Base-by-base conservation (phyloP, 2,888 invertebrate genomes). In the Globia sparganii region DNA sequence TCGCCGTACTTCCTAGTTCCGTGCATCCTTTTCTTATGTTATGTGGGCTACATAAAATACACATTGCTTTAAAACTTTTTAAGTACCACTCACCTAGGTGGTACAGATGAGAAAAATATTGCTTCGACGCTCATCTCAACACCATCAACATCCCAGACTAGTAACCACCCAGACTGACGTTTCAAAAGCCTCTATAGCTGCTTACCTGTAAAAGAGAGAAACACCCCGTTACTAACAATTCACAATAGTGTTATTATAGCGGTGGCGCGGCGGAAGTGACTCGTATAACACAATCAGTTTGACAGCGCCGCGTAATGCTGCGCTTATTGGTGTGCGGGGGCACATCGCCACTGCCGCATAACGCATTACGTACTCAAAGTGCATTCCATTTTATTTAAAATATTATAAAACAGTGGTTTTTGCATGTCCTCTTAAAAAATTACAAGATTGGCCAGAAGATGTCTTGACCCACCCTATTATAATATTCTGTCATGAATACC, bases 201-300 rank as follows among this genome's bases (percentile, higher is more conserved):
- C 25, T 83, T 85, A 81, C 70, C 70, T 75, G 58, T 40, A 68
- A 76, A 65, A 75, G 9, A 59, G 31, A 46, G 49, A 53, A 58
- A 21, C 56, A 9, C 18, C 25, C 21, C 37, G 37, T 82, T 40
- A 67, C 0, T 15, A 34, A 58, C n/a, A 34, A 56, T 46, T 72
- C 46, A 58, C 43, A 65, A 59, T 56, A 62, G 61, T 78, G 74
- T 66, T 62, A 53, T 40, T 62, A 40, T 11, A 46, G 46, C 13
- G 8, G 70, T 8, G 43, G 59, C 28, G 65, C 34, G 70, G 61
- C 74, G 66, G 75, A 86, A 80, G 77, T 64, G 69, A 59, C 77
- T 84, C 87, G 70, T 86, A 86, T 81, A 88, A 70, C 64, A 88
- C 78, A 84, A 86, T 86, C 81, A 86, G 66, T 31, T 56, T 71